Evolutionary conservation across 1,140 invertebrate species (phyloP), one percentile per base, ranked within the genome.

Genomic region (Eubasilissa regina): DNA sequence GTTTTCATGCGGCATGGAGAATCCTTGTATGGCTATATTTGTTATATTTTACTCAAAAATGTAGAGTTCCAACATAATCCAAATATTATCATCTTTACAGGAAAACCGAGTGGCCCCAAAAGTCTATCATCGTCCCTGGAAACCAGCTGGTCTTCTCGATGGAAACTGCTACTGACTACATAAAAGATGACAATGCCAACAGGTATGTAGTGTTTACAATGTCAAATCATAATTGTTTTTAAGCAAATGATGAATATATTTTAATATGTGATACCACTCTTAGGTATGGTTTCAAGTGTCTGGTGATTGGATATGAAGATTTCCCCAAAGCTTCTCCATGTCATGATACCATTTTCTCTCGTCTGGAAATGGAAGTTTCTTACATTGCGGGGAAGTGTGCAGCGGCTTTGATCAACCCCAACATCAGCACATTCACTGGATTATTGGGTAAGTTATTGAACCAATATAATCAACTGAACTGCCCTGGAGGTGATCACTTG

Each of bases 101-200:
- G 19, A 88, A 90, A 53, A 90, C 90, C 58, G 95, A 96, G 73
- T 99, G 97, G 97, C 96, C 97, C 1, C 93, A 95, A 84, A 93
- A 93, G 83, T 93, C 96, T 3, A 86, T 99, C 11, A 89, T 99
- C 62, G 87, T 99, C 47, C 97, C 98, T 79, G 97, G 97, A 19
- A 97, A 98, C 87, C 96, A 98, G 89, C 94, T 98, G 0, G 92
- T 98, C 82, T 98, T 99, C 86, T 98, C 97, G 0, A 85, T 99
- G 84, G 97, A 99, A 89, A 98, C 97, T 0, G 96, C 97, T 0
- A 97, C 97, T 0, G 95, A 98, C 88, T 99, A 99, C 88, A 92
- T 98, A 78, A 97, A 97, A 85, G 96, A 98, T 89, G 97, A 98
- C 68, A 94, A 94, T 84, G 92, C 93, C 4, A 91, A 89, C 83